phyloP scores from a whole-genome alignment of 2,888 invertebrate genomes.

The Alentia gelatinosa region DNA sequence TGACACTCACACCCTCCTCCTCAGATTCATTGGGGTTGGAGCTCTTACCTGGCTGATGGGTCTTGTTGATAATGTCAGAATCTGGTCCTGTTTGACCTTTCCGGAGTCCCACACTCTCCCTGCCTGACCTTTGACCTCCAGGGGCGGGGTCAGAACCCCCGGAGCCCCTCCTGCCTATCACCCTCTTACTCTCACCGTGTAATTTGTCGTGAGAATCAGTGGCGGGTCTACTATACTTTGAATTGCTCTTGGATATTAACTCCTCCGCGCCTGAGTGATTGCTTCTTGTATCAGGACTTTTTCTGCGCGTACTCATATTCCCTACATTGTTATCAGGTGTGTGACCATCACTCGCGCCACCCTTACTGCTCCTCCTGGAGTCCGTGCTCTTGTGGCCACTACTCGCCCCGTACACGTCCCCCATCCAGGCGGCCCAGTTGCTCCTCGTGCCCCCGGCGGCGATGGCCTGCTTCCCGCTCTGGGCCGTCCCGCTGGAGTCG shows the following conservation, averaged over 20 bases:
- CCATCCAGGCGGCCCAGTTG: slow-evolving; percentile 43
- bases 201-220: background rate
- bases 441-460: background rate
- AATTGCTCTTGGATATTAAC: background rate
- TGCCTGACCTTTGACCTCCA: too few relatives aligned
- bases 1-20: background rate
- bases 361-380: background rate
- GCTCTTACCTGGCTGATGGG: background rate
- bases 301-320: background rate
- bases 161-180: background rate
- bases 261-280: background rate
- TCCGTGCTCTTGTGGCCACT: background rate
- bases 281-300: background rate
- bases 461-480: background rate
- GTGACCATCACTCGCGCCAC: too few relatives aligned
- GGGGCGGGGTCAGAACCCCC: background rate
- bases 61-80: background rate
- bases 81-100: background rate
- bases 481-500: background rate
- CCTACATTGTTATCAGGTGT: too few relatives aligned
- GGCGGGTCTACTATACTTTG: background rate
- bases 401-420: background rate
- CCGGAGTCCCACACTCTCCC: background rate
- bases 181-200: background rate
- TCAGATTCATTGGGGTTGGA: background rate